phyloP scores from a whole-genome alignment of 2,113 vertebrate genomes.

The Beaufortia kweichowensis region DNA sequence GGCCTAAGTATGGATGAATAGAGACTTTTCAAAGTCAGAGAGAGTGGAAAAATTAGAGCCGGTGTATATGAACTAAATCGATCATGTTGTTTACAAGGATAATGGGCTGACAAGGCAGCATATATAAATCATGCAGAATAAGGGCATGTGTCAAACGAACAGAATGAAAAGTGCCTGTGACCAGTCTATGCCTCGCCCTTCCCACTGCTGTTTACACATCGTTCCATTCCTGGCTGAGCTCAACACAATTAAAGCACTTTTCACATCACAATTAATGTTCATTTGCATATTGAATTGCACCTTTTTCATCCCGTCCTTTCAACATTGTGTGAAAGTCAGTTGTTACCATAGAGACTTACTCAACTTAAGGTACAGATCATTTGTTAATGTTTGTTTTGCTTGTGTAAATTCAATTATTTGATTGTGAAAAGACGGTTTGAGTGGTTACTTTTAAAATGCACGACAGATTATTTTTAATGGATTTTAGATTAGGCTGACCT shows the following conservation, averaged over 20 bases:
- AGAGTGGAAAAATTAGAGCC: background rate
- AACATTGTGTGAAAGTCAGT: constrained; percentile 46
- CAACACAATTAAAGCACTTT: constrained; percentile 50
- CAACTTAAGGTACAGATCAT: constrained; percentile 25
- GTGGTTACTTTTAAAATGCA: background rate
- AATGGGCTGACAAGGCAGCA: constrained; percentile 24
- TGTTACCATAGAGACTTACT: constrained; percentile 55
- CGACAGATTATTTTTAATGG: constrained; percentile 5
- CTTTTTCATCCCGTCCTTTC: constrained; percentile 45
- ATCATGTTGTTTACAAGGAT: constrained; percentile 26
- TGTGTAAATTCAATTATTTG: constrained; percentile 40
- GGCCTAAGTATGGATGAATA: background rate
- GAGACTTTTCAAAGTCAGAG: background rate
- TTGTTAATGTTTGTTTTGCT: constrained; percentile 34
- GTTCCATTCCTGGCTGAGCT: constrained; percentile 25
- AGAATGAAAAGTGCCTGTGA: background rate
- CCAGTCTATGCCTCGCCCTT: background rate
- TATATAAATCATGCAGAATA: constrained; percentile 23
- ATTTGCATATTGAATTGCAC: constrained; percentile 53
- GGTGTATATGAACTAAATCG: background rate
- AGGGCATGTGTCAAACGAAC: constrained; percentile 30
- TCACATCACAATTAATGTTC: constrained; percentile 58
- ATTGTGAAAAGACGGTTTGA: background rate
- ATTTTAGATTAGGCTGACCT: background rate
- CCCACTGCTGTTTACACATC: constrained; percentile 24